These are phyloP conservation scores for Lerema accius DNA, from an alignment of 1,140 invertebrate genomes.

Conservation along the genomic window DNA sequence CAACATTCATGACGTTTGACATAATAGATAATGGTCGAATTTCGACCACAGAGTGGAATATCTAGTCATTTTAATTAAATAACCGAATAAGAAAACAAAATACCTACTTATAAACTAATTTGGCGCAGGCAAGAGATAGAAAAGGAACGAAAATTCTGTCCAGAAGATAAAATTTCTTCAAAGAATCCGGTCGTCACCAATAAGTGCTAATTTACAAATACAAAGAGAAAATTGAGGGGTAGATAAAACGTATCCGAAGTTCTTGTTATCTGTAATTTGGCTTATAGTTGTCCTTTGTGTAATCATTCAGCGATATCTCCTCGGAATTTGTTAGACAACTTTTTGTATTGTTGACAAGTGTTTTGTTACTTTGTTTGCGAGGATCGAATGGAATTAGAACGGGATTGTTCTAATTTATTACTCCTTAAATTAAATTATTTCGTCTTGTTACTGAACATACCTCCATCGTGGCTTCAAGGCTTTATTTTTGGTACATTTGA, in stretches of 20 bases:
- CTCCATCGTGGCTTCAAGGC: too few relatives aligned
- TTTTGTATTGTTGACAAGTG: conserved; percentile 26
- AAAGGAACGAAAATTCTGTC: neutral
- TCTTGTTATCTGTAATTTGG: conserved; percentile 34
- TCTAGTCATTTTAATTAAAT: too few relatives aligned
- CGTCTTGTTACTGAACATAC: neutral
- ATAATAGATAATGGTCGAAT: too few relatives aligned
- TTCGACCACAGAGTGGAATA: too few relatives aligned
- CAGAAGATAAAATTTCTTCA: neutral
- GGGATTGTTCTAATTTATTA: neutral
- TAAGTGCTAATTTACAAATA: conserved; percentile 26
- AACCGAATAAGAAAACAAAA: too few relatives aligned
- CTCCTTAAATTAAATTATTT: conserved; percentile 4
- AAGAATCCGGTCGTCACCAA: conserved; percentile 4
- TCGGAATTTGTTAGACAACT: conserved; percentile 35
- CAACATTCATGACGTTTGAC: too few relatives aligned
- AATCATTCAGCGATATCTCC: conserved; percentile 39
- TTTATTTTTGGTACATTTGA: too few relatives aligned
- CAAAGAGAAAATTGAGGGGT: conserved; percentile 26
- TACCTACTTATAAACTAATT: too few relatives aligned
- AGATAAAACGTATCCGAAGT: conserved; percentile 31
- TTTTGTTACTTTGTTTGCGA: conserved; percentile 18
- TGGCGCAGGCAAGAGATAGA: neutral
- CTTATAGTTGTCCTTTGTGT: conserved; percentile 42
- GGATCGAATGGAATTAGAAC: conserved; percentile 5